Percentiles rank a stretch among this genome's conserved stretches.
Conservation (phyloP, 2,888 invertebrate species). For the Scaptodrosophila latifasciaeformis region DNA sequence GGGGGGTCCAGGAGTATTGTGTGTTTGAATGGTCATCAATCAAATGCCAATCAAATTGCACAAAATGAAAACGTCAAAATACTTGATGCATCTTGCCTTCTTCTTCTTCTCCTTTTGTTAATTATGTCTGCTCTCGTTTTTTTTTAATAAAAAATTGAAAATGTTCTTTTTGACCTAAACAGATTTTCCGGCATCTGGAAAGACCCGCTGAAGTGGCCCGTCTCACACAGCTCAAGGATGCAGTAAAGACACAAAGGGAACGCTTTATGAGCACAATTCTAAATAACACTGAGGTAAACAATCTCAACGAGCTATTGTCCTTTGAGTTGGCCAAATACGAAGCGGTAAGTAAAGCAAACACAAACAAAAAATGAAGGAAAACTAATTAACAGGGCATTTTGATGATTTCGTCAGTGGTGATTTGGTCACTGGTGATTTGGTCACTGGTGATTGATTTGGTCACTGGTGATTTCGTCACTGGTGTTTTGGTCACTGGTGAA, state of each 20-base stretch:
- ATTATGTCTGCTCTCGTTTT: too few relatives aligned
- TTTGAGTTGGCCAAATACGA: slow-evolving; percentile 77
- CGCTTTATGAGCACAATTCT: slow-evolving; percentile 79
- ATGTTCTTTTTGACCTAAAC: too few relatives aligned
- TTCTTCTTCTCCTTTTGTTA: too few relatives aligned
- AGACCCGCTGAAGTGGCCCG: slow-evolving; percentile 85
- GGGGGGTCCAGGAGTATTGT: neutral
- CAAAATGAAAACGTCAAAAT: slow-evolving; percentile 23
- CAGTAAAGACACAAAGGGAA: slow-evolving; percentile 78
- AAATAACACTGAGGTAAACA: slow-evolving; percentile 78
- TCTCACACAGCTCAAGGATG: slow-evolving; percentile 79
- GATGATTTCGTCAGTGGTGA: too few relatives aligned
- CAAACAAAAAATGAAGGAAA: too few relatives aligned
- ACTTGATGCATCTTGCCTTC: too few relatives aligned
- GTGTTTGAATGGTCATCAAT: slow-evolving; percentile 40
- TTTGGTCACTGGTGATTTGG: too few relatives aligned
- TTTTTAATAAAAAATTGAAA: too few relatives aligned
- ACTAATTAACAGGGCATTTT: too few relatives aligned
- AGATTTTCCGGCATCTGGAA: slow-evolving; percentile 88
- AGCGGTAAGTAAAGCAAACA: slow-evolving; percentile 69
- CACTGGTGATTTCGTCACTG: too few relatives aligned
- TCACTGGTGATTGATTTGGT: too few relatives aligned
- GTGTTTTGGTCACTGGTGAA: too few relatives aligned
- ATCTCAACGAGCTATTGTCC: slow-evolving; percentile 78
- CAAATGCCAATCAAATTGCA: slow-evolving; percentile 31